Percentiles rank a stretch among this genome's conserved stretches.
phyloP scores from a whole-genome alignment of 2,888 invertebrate species.

The Xylocampa areola region DNA sequence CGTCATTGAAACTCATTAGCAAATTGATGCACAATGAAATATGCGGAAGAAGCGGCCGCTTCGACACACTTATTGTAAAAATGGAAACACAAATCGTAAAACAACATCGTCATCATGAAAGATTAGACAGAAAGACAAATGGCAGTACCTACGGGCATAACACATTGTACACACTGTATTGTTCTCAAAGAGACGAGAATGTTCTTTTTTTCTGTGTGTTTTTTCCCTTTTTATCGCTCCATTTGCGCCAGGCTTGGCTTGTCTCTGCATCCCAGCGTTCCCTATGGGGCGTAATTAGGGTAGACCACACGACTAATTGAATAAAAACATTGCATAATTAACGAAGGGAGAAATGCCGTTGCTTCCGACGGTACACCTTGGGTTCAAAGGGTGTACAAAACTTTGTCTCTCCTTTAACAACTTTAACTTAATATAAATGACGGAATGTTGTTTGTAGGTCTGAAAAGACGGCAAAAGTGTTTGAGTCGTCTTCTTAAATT shows the following conservation, averaged over 20 bases:
- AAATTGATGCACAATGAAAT: conserved; percentile 41
- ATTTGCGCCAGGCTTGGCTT: conserved; percentile 76
- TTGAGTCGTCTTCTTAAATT: conserved; percentile 33
- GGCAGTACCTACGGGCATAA: conserved; percentile 67
- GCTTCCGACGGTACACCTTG: conserved; percentile 43
- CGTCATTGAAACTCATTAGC: conserved; percentile 21
- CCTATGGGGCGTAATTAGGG: conserved; percentile 81
- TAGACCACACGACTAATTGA: conserved; percentile 83
- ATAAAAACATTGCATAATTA: conserved; percentile 87
- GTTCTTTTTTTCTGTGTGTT: conserved; percentile 67
- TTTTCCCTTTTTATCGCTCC: conserved; percentile 74
- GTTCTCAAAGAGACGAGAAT: conserved; percentile 75
- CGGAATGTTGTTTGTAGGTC: conserved; percentile 34
- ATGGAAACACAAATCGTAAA: conserved; percentile 75
- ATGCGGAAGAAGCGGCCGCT: conserved; percentile 53
- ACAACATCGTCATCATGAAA: conserved; percentile 83
- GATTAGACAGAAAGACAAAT: conserved; percentile 85
- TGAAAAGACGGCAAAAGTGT: conserved; percentile 8
- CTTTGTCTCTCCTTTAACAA: conserved; percentile 53
- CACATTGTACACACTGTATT: conserved; percentile 75
- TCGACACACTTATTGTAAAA: conserved; percentile 72
- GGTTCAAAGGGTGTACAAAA: conserved; percentile 58
- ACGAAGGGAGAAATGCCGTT: conserved; percentile 65
- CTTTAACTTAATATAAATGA: conserved; percentile 56
- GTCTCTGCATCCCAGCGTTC: conserved; percentile 69